A percentile compares a stretch with the other conserved stretches of the same genome.
phyloP scores from a whole-genome alignment of 1,140 invertebrate genomes.

The Mylabris phalerata region DNA sequence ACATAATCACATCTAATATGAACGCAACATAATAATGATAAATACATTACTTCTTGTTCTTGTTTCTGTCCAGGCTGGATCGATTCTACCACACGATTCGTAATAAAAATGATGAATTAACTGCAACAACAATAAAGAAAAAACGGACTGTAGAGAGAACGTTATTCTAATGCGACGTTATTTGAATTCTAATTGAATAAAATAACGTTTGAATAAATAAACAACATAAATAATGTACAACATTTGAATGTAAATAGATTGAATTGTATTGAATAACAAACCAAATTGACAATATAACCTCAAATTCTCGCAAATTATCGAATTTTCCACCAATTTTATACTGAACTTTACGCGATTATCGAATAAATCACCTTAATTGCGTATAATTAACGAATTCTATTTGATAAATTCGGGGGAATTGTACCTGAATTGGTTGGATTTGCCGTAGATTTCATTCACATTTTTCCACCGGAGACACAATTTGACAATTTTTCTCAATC shows the following conservation, averaged over 20 bases:
- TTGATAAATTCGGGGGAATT: no score
- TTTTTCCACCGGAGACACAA: background rate
- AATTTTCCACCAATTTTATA: no score
- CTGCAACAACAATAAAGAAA: slow-evolving; percentile 2
- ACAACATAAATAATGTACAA: no score
- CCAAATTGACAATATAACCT: slow-evolving; percentile 19
- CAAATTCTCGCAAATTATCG: background rate
- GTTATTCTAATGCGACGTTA: slow-evolving; percentile 5
- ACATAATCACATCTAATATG: slow-evolving; percentile 19
- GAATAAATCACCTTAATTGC: no score
- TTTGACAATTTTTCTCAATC: background rate
- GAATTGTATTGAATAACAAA: slow-evolving; percentile 3
- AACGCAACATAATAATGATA: slow-evolving; percentile 23
- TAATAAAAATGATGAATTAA: no score
- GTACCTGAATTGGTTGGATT: no score
- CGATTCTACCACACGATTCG: no score
- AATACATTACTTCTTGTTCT: slow-evolving; percentile 30
- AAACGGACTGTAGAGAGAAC: background rate
- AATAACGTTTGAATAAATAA: no score
- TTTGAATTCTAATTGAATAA: no score
- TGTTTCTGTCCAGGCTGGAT: background rate
- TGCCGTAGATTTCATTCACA: background rate
- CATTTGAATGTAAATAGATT: slow-evolving; percentile 16
- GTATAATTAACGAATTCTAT: no score
- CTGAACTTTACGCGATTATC: no score